These are phyloP conservation scores for Ericerus pela DNA, from an alignment of 1,140 invertebrate species.

Conservation along the genomic window DNA sequence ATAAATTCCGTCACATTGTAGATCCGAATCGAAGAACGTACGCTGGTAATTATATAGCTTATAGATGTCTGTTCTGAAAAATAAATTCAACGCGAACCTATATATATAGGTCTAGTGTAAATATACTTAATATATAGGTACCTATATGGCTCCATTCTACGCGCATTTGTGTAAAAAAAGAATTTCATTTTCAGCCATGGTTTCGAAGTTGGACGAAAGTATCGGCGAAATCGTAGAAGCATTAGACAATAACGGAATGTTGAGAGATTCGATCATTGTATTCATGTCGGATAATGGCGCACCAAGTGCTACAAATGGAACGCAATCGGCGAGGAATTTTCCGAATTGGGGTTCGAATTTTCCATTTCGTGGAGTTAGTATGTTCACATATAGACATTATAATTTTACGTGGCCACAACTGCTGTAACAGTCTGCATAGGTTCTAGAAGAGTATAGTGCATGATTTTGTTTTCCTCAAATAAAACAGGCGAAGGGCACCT, in stretches of 20 bases:
- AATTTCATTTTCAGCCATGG: conserved; percentile 40
- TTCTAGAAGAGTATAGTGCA: too few relatives aligned
- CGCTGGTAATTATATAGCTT: conserved; percentile 37
- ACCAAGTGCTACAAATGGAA: conserved; percentile 30
- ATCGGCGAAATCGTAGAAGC: conserved; percentile 46
- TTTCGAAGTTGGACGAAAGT: conserved; percentile 52
- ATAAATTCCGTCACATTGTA: conserved; percentile 45
- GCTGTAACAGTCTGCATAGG: too few relatives aligned
- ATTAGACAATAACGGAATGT: conserved; percentile 39
- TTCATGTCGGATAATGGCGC: conserved; percentile 50
- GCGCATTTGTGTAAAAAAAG: conserved; percentile 1
- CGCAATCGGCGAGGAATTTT: conserved; percentile 31
- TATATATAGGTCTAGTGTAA: background rate
- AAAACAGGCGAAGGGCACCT: conserved; percentile 29
- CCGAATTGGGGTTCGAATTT: conserved; percentile 51
- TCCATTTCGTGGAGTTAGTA: conserved; percentile 44
- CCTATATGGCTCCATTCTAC: background rate
- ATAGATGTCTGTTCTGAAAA: background rate
- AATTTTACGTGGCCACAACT: too few relatives aligned
- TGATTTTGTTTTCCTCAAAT: too few relatives aligned
- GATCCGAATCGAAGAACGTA: conserved; percentile 47
- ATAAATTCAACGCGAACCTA: background rate
- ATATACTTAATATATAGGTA: background rate
- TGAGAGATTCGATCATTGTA: conserved; percentile 42
- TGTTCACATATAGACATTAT: too few relatives aligned